These are phyloP conservation scores for Parelbella ahira DNA, from an alignment of 2,888 invertebrate genomes.

Conservation along the genomic window DNA sequence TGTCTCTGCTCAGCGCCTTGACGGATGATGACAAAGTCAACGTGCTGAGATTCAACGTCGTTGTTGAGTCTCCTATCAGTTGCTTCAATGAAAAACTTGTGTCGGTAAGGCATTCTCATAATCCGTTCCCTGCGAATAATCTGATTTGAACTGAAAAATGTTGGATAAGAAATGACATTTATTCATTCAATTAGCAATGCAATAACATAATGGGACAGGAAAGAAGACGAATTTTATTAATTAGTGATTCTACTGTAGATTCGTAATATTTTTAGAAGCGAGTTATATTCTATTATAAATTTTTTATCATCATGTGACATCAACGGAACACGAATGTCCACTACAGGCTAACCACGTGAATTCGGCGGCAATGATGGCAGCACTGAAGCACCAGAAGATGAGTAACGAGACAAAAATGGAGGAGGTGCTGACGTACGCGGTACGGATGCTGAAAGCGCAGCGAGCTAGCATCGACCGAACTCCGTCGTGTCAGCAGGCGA, in stretches of 20 bases:
- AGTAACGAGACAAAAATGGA: slow-evolving; percentile 55
- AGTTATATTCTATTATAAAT: too few species aligned
- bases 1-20: slow-evolving; percentile 63
- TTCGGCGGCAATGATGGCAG: slow-evolving; percentile 66
- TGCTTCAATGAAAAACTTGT: slow-evolving; percentile 67
- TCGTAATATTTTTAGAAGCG: too few species aligned
- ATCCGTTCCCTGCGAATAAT: too few species aligned
- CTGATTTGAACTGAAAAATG: too few species aligned
- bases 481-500: slow-evolving; percentile 65
- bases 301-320: too few species aligned
- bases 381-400: slow-evolving; percentile 43
- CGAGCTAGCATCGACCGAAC: slow-evolving; percentile 40
- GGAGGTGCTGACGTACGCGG: slow-evolving; percentile 48
- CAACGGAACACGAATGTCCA: too few species aligned
- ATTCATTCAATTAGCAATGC: too few species aligned
- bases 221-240: too few species aligned
- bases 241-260: too few species aligned
- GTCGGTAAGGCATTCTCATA: too few species aligned
- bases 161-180: too few species aligned
- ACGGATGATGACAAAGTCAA: slow-evolving; percentile 73
- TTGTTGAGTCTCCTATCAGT: slow-evolving; percentile 55
- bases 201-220: too few species aligned
- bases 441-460: slow-evolving; percentile 47
- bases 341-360: slow-evolving; percentile 69
- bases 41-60: slow-evolving; percentile 59